phyloP scores from a whole-genome alignment of 2,888 invertebrate genomes.

The Lasioglossum vierecki region DNA sequence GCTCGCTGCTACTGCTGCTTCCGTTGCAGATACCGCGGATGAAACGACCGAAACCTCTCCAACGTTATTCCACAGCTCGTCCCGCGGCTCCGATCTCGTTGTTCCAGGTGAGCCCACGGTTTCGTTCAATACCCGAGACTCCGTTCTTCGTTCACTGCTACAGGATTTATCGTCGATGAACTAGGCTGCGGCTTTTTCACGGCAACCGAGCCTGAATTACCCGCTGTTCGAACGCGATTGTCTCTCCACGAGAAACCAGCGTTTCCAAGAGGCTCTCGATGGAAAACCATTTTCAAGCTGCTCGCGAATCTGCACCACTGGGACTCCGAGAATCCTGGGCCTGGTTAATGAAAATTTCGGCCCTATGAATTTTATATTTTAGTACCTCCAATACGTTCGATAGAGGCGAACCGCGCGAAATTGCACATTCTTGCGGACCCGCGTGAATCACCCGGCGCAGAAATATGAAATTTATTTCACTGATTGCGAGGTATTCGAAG shows the following conservation, averaged over 20 bases:
- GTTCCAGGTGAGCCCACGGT: constrained; percentile 1
- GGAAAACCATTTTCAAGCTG: neutral
- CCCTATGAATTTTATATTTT: neutral
- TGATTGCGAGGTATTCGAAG: constrained; percentile 33
- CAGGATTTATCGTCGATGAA: neutral
- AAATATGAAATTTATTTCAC: constrained; percentile 19
- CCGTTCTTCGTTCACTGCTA: neutral
- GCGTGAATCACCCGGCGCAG: neutral
- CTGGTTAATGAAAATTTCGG: too few relatives aligned
- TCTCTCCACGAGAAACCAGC: neutral
- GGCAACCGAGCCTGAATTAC: neutral
- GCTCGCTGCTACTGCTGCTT: neutral
- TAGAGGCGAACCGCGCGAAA: too few relatives aligned
- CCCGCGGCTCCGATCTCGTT: constrained; percentile 26
- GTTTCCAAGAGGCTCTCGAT: neutral
- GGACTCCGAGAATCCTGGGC: too few relatives aligned
- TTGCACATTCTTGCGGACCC: too few relatives aligned
- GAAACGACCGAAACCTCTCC: constrained; percentile 15
- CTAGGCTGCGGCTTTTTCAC: neutral
- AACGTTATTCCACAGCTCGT: constrained; percentile 19
- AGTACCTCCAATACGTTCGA: neutral
- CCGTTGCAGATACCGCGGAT: constrained; percentile 14
- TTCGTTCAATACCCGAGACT: neutral
- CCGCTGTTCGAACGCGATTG: neutral
- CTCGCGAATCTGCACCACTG: neutral